These are phyloP conservation scores for Balearica regulorum DNA, from an alignment of 2,797 vertebrate species.

Conservation along the genomic window DNA sequence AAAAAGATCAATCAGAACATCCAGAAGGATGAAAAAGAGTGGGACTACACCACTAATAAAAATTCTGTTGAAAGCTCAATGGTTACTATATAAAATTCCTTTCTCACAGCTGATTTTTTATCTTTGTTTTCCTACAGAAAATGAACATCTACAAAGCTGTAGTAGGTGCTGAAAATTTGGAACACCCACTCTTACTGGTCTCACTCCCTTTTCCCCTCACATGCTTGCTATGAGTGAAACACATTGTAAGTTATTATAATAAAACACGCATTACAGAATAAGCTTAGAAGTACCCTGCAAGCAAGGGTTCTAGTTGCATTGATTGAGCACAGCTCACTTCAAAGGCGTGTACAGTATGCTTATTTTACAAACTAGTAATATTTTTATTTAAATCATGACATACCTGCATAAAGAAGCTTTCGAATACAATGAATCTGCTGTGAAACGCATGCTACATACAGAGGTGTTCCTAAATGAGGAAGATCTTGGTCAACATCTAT, in stretches of 20 bases:
- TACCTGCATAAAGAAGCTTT: conserved; percentile 93
- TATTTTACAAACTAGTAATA: neutral
- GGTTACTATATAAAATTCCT: neutral
- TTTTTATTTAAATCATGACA: neutral
- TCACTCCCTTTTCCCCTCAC: neutral
- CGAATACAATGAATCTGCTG: conserved; percentile 87
- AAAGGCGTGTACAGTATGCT: neutral
- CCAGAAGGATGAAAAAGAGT: neutral
- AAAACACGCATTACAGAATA: neutral
- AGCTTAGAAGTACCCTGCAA: neutral
- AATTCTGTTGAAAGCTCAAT: neutral
- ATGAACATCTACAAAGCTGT: neutral
- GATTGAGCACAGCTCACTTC: neutral
- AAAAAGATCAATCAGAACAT: neutral
- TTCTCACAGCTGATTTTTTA: neutral
- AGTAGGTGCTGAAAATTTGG: neutral
- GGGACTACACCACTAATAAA: neutral
- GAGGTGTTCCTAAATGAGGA: conserved; percentile 91
- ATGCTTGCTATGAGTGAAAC: neutral
- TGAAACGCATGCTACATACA: conserved; percentile 88
- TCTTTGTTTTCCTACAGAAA: neutral
- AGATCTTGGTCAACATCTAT: conserved; percentile 91
- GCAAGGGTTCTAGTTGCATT: neutral
- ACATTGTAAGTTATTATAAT: neutral
- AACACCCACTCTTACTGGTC: neutral